phyloP scores from a whole-genome alignment of 2,888 invertebrate species.

The Drosophila fungiperda region DNA sequence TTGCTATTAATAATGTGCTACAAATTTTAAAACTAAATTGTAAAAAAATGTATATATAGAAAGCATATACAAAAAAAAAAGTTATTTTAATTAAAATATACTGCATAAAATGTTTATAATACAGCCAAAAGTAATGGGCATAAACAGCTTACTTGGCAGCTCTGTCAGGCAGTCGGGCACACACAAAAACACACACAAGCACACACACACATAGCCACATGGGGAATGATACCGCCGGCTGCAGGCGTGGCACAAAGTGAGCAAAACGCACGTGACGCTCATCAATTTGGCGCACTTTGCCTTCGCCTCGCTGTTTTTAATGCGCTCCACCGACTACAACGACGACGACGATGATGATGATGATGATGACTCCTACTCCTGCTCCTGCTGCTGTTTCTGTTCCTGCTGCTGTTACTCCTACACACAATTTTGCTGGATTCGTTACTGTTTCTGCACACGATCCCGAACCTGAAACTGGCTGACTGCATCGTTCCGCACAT shows the following conservation, averaged over 20 bases:
- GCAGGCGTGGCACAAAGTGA: slow-evolving; percentile 64
- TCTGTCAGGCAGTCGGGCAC: slow-evolving; percentile 13
- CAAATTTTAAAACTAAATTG: not conserved
- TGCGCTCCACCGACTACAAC: slow-evolving; percentile 59
- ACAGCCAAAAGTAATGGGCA: slow-evolving; percentile 8
- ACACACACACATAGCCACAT: slow-evolving; percentile 2
- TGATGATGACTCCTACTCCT: slow-evolving; percentile 20
- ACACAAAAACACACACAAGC: slow-evolving; percentile 6
- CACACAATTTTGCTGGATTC: slow-evolving; percentile 40
- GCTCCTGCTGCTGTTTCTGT: slow-evolving; percentile 8
- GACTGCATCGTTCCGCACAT: slow-evolving; percentile 78
- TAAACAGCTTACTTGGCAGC: slow-evolving; percentile 11
- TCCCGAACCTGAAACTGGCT: slow-evolving; percentile 61
- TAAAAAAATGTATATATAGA: not conserved
- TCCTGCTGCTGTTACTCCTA: slow-evolving; percentile 12
- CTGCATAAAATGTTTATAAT: not conserved
- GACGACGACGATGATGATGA: slow-evolving; percentile 24
- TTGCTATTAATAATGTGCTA: not conserved
- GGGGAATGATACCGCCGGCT: slow-evolving; percentile 53
- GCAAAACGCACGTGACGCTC: slow-evolving; percentile 82
- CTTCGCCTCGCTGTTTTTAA: slow-evolving; percentile 71
- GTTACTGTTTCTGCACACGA: slow-evolving; percentile 62
- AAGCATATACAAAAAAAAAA: not conserved
- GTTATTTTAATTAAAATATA: not conserved
- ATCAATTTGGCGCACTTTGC: slow-evolving; percentile 82